These are phyloP conservation scores for Corythornis leucogaster DNA, from an alignment of 2,797 vertebrate genomes.

Conservation along the genomic window DNA sequence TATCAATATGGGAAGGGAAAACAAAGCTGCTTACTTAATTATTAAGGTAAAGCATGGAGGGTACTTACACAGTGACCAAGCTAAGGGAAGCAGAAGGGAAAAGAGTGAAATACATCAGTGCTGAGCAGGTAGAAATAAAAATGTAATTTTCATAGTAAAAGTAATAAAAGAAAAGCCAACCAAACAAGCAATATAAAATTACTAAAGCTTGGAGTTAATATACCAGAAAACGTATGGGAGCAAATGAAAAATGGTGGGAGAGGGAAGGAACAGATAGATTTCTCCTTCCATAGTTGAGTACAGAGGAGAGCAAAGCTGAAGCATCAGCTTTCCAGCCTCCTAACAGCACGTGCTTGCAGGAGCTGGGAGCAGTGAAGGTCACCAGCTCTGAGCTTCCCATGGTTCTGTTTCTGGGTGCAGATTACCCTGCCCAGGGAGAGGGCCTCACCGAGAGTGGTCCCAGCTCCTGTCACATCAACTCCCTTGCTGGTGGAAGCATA, in stretches of 20 bases:
- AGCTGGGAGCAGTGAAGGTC: neutral
- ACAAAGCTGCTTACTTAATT: conserved; percentile 39
- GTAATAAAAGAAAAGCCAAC: conserved; percentile 10
- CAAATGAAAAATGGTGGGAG: conserved; percentile 50
- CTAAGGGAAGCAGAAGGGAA: conserved; percentile 88
- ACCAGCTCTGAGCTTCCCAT: neutral
- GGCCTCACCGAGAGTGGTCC: neutral
- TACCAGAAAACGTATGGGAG: conserved; percentile 49
- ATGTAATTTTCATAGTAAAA: conserved; percentile 52
- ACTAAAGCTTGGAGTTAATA: conserved; percentile 45
- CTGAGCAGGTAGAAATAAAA: conserved; percentile 69
- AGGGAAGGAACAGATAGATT: conserved; percentile 15
- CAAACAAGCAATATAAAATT: conserved; percentile 52
- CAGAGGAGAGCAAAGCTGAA: conserved; percentile 7
- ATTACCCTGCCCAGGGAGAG: neutral
- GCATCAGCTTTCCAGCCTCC: neutral
- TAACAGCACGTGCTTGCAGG: neutral
- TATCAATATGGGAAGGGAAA: conserved; percentile 17
- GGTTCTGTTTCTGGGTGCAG: neutral
- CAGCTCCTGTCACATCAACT: neutral
- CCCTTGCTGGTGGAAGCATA: neutral
- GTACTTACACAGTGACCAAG: conserved; percentile 99
- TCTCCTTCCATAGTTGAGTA: neutral
- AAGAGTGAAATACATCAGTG: conserved; percentile 82
- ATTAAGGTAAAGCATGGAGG: conserved; percentile 66